Base-by-base conservation (phyloP, 2,797 vertebrate genomes). In the Phyllotis vaccarum region DNA sequence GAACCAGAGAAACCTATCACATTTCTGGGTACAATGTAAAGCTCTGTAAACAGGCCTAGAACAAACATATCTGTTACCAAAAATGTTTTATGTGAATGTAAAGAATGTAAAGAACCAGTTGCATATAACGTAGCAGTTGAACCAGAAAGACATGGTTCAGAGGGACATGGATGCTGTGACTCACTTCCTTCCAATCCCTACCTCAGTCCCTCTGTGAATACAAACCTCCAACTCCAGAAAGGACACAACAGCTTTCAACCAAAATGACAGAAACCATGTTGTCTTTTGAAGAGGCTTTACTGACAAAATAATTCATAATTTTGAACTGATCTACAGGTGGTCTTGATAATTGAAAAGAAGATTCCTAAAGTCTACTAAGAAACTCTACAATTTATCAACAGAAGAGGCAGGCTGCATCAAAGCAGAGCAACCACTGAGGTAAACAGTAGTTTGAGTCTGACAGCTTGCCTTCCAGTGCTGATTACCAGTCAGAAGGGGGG, bases 261-360 rank as follows among this genome's bases (percentile, higher is more conserved):
- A 89, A 95, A 49, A 93, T n/a, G 60, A 37, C 64, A 82, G 68
- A 87, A 54, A 62, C 46, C 43, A 66, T 0, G 1, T 22, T 68
- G 22, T 58, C 58, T 76, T 76, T 22, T 37, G 60, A 43, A 82
- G 49, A 76, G 52, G 29, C 34, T 43, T n/a, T 43, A 9, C 22
- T 81, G n/a, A 62, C 91, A 85, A 95, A 82, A 75, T 58, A 68
- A 70, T n/a, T 66, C 27, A 68, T 31, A 62, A 79, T 64, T 78
- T 60, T 68, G 21, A 92, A 46, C 34, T 34, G 31, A 95, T 43
- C 80, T 52, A 87, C 46, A 81, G 12, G 82, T 89, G 74, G n/a
- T 62, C 64, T 85, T 86, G 29, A 34, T 54, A 81, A 89, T 16
- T 82, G 56, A 94, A 62, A 83, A 91, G 37, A 34, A 75, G 12